Base-by-base conservation (phyloP, 2,113 vertebrate species). In the Upupa epops region DNA sequence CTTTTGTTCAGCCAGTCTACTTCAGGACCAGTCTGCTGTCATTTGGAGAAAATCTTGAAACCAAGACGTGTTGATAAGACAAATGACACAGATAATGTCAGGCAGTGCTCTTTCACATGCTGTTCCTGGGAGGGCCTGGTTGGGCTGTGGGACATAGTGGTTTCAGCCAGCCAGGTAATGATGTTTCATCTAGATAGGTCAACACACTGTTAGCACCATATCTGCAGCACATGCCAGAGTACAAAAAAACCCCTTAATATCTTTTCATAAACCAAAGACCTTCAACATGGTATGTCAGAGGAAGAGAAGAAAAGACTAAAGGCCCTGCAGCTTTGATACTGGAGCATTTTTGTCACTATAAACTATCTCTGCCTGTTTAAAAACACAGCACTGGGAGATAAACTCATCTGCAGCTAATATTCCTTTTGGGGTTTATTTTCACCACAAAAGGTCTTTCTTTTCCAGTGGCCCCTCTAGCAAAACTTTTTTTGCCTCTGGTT, bases 61-160 rank as follows among this genome's bases (percentile, higher is more conserved):
- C 7, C 26, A 21, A 29, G 54, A 79, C 29, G 17, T 54, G 45
- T 21, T 56, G 56, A 22, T 6, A 18, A 73, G 56, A 89, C 16
- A 55, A 20, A 14, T 32, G 49, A 4, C n/a, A 24, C 28, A 56
- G 45, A 24, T 5, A 13, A 42, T 20, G 71, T 36, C 37, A 61
- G 29, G 29, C 58, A 71, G 34, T 36, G 42, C 28, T 81, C 22
- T 61, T 83, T n/a, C 59, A 54, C 51, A 13, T 4, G 0, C 28
- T 55, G 29, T 21, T 46, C 60, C 69, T 73, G 14, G 17, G 37
- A 42, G 34, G 32, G 34, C 51, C 31, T 1, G 0, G 51, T 18
- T 49, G 48, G 42, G 6, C 45, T 0, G 0, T 36, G 75, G 60
- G 17, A 48, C 5, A 73, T 1, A 0, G 18, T 36, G 31, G 8